phyloP scores from a whole-genome alignment of 2,888 invertebrate species.

The Melanophora roralis region DNA sequence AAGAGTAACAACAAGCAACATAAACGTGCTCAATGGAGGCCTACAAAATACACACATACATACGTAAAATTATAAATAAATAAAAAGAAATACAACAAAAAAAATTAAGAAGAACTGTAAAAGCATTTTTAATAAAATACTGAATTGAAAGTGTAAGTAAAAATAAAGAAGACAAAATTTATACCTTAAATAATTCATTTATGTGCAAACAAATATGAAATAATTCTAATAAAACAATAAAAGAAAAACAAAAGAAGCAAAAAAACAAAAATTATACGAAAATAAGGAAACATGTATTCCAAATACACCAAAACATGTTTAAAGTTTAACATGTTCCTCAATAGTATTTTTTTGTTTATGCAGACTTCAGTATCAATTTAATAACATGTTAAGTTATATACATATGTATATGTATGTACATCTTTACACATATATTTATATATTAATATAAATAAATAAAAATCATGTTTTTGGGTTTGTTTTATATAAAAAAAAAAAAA shows the following conservation, averaged over 20 bases:
- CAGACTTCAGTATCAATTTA: no score
- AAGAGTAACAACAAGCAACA: not conserved
- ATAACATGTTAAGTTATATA: not conserved
- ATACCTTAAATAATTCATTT: not conserved
- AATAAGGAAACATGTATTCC: no score
- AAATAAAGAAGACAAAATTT: not conserved
- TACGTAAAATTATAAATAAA: no score
- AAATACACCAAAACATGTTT: no score
- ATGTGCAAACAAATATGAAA: conserved; percentile 19
- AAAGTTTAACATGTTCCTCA: no score
- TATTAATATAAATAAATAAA: no score
- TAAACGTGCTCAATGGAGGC: no score
- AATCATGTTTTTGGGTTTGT: no score
- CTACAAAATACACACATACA: no score
- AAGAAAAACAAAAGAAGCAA: not conserved
- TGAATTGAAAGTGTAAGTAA: not conserved
- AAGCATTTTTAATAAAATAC: not conserved
- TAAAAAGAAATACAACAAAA: conserved; percentile 6
- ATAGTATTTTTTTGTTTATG: no score
- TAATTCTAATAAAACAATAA: conserved; percentile 10
- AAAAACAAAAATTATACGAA: not conserved
- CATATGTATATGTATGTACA: not conserved
- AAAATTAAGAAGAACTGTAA: not conserved
- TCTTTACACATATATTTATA: not conserved
- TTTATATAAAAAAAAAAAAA: no score